Percentiles rank a stretch among this genome's conserved stretches.
phyloP scores from a whole-genome alignment of 2,888 invertebrate genomes.

The Agelastica alni region DNA sequence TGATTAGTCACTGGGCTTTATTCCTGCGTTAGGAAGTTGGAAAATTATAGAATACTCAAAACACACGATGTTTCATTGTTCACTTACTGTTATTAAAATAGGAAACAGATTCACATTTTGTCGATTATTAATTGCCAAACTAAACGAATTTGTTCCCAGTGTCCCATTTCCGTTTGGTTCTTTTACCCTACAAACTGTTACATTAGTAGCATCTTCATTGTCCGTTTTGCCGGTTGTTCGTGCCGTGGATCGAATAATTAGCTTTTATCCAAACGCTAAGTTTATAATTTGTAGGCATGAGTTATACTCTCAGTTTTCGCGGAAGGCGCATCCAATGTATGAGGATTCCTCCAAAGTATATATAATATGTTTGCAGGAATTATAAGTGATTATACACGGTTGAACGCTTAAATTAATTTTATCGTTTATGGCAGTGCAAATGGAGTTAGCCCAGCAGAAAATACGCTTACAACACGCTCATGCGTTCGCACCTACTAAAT shows the following conservation, averaged over 20 bases:
- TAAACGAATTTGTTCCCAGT: conserved; percentile 38
- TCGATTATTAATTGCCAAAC: conserved; percentile 40
- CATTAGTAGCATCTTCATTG: conserved; percentile 34
- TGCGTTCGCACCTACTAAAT: no score
- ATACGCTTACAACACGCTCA: neutral
- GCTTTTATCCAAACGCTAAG: conserved; percentile 30
- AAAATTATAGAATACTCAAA: no score
- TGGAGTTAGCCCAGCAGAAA: conserved; percentile 8
- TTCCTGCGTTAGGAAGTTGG: no score
- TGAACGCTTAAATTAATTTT: conserved; percentile 18
- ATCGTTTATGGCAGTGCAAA: conserved; percentile 6
- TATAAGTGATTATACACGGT: conserved; percentile 11
- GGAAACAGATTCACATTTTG: conserved; percentile 42
- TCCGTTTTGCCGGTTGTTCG: conserved; percentile 33
- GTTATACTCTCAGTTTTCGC: conserved; percentile 13
- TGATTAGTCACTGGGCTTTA: no score
- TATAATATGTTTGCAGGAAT: conserved; percentile 23
- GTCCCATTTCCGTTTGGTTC: conserved; percentile 24
- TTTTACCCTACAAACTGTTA: conserved; percentile 26
- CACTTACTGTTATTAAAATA: conserved; percentile 43
- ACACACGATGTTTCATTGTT: conserved; percentile 31
- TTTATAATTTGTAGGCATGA: conserved; percentile 25
- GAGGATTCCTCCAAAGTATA: conserved; percentile 7
- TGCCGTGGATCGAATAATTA: conserved; percentile 33
- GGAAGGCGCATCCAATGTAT: conserved; percentile 3